Conservation (phyloP, 1,140 invertebrate species). For the Mycetomoellerius zeteki region DNA sequence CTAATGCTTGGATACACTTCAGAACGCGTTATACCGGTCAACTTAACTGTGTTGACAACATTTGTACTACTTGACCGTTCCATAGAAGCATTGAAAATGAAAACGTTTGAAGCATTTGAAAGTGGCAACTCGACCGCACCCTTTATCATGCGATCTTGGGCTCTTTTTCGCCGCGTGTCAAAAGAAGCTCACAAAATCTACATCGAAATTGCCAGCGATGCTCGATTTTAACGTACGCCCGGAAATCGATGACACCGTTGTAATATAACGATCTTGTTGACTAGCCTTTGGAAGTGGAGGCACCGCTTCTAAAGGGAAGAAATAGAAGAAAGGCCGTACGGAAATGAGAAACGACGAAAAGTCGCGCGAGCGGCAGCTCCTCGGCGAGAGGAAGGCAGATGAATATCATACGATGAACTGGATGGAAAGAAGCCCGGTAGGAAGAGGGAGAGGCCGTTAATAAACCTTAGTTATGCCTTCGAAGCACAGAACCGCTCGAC, state of each 20-base stretch:
- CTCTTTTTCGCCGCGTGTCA: constrained; percentile 43
- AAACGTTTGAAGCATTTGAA: no score
- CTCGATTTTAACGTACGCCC: constrained; percentile 66
- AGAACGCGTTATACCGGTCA: no score
- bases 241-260: constrained; percentile 44
- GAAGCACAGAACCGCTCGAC: constrained; percentile 75
- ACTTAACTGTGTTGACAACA: no score
- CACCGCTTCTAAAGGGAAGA: constrained; percentile 44
- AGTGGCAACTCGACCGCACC: no score
- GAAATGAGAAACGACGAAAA: constrained; percentile 43
- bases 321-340: constrained; percentile 25
- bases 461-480: constrained; percentile 80
- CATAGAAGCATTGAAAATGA: no score
- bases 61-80: no score
- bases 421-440: constrained; percentile 41
- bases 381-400: constrained; percentile 27
- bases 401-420: constrained; percentile 60
- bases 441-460: constrained; percentile 73
- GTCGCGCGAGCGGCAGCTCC: constrained; percentile 10
- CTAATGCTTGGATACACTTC: no score
- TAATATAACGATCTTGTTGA: constrained; percentile 74
- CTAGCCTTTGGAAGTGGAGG: constrained; percentile 26
- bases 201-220: constrained; percentile 71
- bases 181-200: constrained; percentile 69
- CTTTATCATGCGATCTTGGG: constrained; percentile 39